Conservation (phyloP, 2,113 vertebrate species). For the Cacatua alba region DNA sequence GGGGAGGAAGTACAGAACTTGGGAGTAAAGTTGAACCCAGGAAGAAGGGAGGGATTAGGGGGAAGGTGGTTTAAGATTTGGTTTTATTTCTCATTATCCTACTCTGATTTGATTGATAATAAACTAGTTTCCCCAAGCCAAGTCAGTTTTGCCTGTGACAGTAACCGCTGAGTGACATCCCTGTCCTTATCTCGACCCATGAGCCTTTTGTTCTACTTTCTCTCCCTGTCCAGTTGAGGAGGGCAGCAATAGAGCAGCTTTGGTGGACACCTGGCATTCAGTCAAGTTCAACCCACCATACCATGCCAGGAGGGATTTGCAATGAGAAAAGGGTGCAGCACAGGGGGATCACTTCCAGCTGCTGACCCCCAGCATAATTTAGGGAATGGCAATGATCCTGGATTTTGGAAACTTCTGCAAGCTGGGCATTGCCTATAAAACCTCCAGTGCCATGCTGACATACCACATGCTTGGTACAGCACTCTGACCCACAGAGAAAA, state of each 20-base stretch:
- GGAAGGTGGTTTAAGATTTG: not conserved
- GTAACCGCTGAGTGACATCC: not conserved
- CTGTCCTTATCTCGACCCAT: not conserved
- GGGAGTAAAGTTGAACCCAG: not conserved
- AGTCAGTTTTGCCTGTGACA: not conserved
- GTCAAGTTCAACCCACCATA: not conserved
- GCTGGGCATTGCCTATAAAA: not conserved
- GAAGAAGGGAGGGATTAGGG: not conserved
- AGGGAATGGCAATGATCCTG: not conserved
- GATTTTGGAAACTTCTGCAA: not conserved
- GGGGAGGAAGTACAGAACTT: not conserved
- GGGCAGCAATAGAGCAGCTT: not conserved
- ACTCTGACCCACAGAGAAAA: not conserved
- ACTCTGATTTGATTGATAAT: not conserved
- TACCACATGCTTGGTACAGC: fast-evolving
- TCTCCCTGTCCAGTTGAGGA: not conserved
- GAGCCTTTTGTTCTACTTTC: not conserved
- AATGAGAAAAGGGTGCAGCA: not conserved
- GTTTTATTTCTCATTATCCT: not conserved
- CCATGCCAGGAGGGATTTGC: not conserved
- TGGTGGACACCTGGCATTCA: not conserved
- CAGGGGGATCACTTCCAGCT: not conserved
- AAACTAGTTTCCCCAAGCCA: not conserved
- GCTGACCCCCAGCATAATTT: not conserved
- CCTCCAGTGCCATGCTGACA: not conserved